Percentiles rank a stretch among this genome's conserved stretches.
These are phyloP conservation scores for Machimus rusticus DNA, from an alignment of 2,888 invertebrate genomes.

Conservation along the genomic window DNA sequence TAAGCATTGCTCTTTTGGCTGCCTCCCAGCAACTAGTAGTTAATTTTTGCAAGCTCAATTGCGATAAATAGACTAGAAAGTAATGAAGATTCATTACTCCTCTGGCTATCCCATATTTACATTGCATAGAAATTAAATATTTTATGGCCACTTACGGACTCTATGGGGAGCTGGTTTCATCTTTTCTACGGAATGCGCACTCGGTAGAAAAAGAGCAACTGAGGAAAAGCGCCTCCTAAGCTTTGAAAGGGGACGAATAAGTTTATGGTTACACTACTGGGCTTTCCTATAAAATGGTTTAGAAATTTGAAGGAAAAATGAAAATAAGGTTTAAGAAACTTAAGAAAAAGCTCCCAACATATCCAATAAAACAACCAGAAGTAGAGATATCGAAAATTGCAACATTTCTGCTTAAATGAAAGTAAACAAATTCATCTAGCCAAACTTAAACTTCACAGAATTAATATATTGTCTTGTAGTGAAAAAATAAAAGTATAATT, in stretches of 20 bases:
- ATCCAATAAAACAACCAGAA: background rate
- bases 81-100: background rate
- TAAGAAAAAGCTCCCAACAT: background rate
- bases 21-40: background rate
- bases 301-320: background rate
- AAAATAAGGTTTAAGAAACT: background rate
- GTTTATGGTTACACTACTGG: background rate
- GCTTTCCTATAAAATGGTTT: background rate
- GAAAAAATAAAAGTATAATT: too few relatives aligned
- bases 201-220: background rate
- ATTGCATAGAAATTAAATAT: background rate
- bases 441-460: too few relatives aligned
- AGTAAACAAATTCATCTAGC: too few relatives aligned
- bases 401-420: too few relatives aligned
- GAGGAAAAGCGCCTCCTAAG: background rate
- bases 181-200: background rate
- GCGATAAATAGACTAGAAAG: background rate
- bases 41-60: background rate
- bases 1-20: background rate
- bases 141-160: background rate
- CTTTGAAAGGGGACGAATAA: background rate
- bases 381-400: too few relatives aligned
- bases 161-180: background rate
- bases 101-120: background rate
- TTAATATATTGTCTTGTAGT: too few relatives aligned